These are phyloP conservation scores for Lutjanus campechanus DNA, from an alignment of 2,797 vertebrate species.

Conservation along the genomic window DNA sequence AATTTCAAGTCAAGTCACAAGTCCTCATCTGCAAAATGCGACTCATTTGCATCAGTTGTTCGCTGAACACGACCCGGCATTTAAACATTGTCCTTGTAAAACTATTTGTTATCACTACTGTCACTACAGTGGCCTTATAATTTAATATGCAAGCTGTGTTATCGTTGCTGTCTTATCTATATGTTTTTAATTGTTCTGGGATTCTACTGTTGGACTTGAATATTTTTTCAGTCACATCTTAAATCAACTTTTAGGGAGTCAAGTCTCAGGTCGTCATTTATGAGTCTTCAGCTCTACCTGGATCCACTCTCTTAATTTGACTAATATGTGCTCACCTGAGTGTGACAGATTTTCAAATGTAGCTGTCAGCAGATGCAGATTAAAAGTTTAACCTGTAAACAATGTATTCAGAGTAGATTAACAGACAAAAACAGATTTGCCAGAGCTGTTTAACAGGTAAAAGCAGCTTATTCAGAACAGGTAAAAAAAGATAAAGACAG, in stretches of 20 bases:
- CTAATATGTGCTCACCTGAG: not conserved
- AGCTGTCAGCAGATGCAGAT: conserved; percentile 19
- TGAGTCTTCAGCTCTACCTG: not conserved
- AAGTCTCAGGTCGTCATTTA: not conserved
- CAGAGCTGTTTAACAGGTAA: conserved; percentile 43
- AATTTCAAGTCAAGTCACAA: not conserved
- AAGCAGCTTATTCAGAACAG: conserved; percentile 66
- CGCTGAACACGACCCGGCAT: not conserved
- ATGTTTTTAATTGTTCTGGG: not conserved
- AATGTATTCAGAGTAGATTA: conserved; percentile 53
- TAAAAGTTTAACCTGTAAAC: conserved; percentile 42
- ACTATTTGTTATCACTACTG: not conserved
- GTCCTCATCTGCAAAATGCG: not conserved
- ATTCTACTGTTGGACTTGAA: not conserved
- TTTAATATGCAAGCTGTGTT: not conserved
- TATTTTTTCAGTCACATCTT: not conserved
- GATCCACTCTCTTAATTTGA: not conserved
- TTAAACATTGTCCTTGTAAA: not conserved
- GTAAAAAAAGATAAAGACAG: conserved; percentile 56
- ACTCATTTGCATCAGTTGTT: fast-evolving
- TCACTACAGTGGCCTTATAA: not conserved
- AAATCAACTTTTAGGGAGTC: not conserved
- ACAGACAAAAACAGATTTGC: conserved; percentile 35
- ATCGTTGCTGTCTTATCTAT: not conserved
- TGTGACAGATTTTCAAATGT: not conserved